Percentiles rank a stretch among this genome's conserved stretches.
Evolutionary conservation across 2,113 vertebrate genomes (phyloP).

Genomic region (Oreochromis tanganicae): DNA sequence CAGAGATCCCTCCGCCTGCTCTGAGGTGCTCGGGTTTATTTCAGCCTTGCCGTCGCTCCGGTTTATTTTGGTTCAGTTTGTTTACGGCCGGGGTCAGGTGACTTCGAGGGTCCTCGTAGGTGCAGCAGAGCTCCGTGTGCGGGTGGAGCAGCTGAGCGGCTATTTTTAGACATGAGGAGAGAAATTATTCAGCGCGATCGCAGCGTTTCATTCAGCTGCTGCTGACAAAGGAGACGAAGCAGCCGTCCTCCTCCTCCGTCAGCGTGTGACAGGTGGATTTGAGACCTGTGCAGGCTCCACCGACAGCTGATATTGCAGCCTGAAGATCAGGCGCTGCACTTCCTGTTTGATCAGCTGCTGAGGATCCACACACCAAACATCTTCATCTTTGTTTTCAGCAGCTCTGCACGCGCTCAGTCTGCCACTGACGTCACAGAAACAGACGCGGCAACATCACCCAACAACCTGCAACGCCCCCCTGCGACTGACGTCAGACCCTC

Average conservation of each 20-base stretch:
- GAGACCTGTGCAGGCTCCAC: not conserved
- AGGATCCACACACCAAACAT: not conserved
- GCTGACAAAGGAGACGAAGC: not conserved
- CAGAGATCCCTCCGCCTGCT: not conserved
- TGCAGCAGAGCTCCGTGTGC: not conserved
- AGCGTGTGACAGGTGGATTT: not conserved
- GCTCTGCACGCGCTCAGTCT: not conserved
- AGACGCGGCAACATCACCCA: too few species aligned
- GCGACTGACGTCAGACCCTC: rapidly evolving
- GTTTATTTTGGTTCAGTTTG: not conserved
- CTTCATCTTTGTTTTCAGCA: not conserved
- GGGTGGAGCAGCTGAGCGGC: not conserved
- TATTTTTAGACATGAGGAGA: conserved; percentile 39
- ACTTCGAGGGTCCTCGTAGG: not conserved
- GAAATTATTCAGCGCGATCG: conserved; percentile 48
- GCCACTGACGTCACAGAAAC: not conserved
- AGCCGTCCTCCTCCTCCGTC: not conserved
- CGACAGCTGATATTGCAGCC: not conserved
- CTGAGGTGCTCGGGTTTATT: not conserved
- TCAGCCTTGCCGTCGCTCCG: not conserved
- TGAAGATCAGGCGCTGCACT: not conserved
- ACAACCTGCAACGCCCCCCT: not conserved
- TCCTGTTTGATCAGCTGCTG: not conserved
- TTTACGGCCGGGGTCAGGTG: not conserved
- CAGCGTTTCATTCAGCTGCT: conserved; percentile 16